Percentiles rank a stretch among this genome's conserved stretches.
These are phyloP conservation scores for Bellardia bayeri DNA, from an alignment of 2,888 invertebrate genomes.

Conservation along the genomic window DNA sequence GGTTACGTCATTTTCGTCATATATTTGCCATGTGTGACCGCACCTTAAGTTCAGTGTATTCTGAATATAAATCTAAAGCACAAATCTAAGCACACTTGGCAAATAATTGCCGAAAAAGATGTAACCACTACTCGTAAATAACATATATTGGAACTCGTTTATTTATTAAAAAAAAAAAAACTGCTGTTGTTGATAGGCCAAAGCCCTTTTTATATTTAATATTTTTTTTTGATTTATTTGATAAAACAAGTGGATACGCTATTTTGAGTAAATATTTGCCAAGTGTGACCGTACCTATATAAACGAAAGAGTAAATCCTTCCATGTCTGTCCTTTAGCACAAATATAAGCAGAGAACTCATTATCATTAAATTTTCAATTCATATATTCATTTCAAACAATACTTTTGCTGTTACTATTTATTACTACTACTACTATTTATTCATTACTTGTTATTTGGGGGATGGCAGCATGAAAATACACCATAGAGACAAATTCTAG, in stretches of 20 bases:
- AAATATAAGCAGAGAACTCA: slow-evolving; percentile 19
- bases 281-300: not conserved
- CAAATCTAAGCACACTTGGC: no score
- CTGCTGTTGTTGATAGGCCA: no score
- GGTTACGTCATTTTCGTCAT: no score
- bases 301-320: not conserved
- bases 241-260: not conserved
- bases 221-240: no score
- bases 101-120: no score
- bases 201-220: no score
- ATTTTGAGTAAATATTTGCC: no score
- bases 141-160: no score
- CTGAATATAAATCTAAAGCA: not conserved
- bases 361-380: slow-evolving; percentile 59
- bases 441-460: slow-evolving; percentile 25
- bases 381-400: slow-evolving; percentile 40
- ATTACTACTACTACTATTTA: slow-evolving; percentile 35
- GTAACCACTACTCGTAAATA: no score
- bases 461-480: slow-evolving; percentile 19
- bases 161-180: no score
- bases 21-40: no score
- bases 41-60: not conserved
- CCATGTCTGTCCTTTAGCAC: not conserved
- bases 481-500: not conserved
- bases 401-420: slow-evolving; percentile 25